These are phyloP conservation scores for Octopus bimaculoides DNA, from an alignment of 1,140 invertebrate genomes.

Conservation along the genomic window DNA sequence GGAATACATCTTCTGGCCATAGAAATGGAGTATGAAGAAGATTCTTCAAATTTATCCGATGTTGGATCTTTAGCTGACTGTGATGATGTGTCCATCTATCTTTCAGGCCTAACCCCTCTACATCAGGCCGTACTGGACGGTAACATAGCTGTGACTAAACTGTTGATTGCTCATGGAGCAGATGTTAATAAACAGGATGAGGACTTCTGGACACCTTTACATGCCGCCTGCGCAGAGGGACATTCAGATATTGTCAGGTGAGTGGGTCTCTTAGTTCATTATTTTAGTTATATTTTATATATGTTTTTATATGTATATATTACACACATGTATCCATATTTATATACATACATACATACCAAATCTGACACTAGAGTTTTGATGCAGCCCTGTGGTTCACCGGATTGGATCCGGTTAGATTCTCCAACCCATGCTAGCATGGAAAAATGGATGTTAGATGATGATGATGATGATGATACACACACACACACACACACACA, in stretches of 20 bases:
- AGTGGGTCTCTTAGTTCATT: not conserved
- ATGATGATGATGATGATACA: not conserved
- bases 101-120: slow-evolving; percentile 51
- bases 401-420: no score
- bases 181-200: slow-evolving; percentile 54
- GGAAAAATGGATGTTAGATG: no score
- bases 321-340: not conserved
- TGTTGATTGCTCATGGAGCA: slow-evolving; percentile 50
- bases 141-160: slow-evolving; percentile 43
- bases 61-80: not conserved
- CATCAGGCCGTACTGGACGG: slow-evolving; percentile 55
- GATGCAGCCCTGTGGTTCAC: no score
- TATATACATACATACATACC: not conserved
- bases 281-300: slow-evolving; percentile 3
- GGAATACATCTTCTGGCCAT: no score
- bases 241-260: slow-evolving; percentile 50
- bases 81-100: slow-evolving; percentile 1
- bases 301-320: not conserved
- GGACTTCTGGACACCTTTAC: slow-evolving; percentile 54
- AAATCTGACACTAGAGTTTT: no score
- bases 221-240: slow-evolving; percentile 54
- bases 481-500: not conserved
- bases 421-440: no score
- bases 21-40: not conserved
- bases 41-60: not conserved